Base-by-base conservation (phyloP, 2,113 vertebrate species). In the Oreotrochilus melanogaster region DNA sequence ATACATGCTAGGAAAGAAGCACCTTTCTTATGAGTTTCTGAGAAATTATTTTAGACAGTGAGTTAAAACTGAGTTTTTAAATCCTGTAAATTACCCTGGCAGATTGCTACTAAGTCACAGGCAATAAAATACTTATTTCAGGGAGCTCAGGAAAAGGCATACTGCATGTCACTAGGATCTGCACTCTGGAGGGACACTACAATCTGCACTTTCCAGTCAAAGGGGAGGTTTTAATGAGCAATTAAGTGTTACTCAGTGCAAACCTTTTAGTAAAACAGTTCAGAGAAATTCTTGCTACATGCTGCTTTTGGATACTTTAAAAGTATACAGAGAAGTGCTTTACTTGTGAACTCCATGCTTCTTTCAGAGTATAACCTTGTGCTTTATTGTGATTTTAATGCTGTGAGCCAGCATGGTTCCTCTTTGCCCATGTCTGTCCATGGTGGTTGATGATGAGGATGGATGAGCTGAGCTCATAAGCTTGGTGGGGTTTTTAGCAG, bases 31-130 rank as follows among this genome's bases (percentile, higher is more conserved):
- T 0, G 3, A 65, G 30, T 61, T 94, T 80, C 67, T 90, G 53
- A 13, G n/a, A 42, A 71, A 48, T 39, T 39, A 19, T 35, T 92
- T 76, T 28, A 69, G 51, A 42, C 76, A 92, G 64, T 35, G 78
- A 72, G 57, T 53, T 83, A 87, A 86, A 93, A 64, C 22, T 74
- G 33, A 6, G 28, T 80, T 93, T 92, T 76, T 83, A 18, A 80
- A 48, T 80, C 11, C 21, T 39, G 47, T 67, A 33, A 50, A 47
- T 80, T 0, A 65, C n/a, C 69, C 50, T 86, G 53, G 39, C 47
- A 92, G 37, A 31, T 91, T 91, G 50, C 42, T 93, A 17, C 37
- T 75, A 60, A 89, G 53, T 95, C 88, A 60, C 67, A 86, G 30
- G 50, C 89, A 66, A 56, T 78, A 22, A 78, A 92, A 14, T 8